Base-by-base conservation (phyloP, 1,140 invertebrate species). In the Bombus fervidus region DNA sequence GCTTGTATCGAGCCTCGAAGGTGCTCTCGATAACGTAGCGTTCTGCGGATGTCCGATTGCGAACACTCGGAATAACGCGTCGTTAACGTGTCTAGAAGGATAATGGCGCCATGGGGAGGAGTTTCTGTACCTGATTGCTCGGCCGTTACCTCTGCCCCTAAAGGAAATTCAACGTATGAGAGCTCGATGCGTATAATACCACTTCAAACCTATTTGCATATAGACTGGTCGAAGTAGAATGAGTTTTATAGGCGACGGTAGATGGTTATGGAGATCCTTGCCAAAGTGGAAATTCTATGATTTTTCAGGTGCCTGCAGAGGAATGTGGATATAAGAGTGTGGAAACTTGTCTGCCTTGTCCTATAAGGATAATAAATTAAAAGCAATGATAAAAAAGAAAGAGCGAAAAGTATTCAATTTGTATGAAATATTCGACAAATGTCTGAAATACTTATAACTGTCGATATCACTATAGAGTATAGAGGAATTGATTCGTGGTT, bases 21-120 rank as follows among this genome's bases (percentile, higher is more conserved):
- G 73, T 57, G 71, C 59, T 66, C 59, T 68, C 59, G 83, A 85
- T 85, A 74, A 64, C 78, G 57, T 37, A 47, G 15, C 28, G 72
- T 68, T 64, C 43, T n/a, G 34, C 41, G 77, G 62, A n/a, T 37
- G 25, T 31, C 57, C 28, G 69, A 82, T 82, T n/a, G 53, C 53
- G 22, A 79, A 64, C 77, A 78, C 18, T 66, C 73, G 41, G 47
- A 80, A 62, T 84, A 83, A 76, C 53, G 81, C 62, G 43, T 76
- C 62, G 34, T 77, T 83, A 83, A 37, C 79, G 64, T 53, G 66
- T 53, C 34, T 81, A 9, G 28, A 72, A 72, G 41, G 77, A 79
- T 79, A 79, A 79, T 43, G 10, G 9, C 41, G 57, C 59, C 53
- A 15, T 1, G 22, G 53, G 22, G 74, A 39, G 34, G 31, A 76